Evolutionary conservation across 2,888 invertebrate species (phyloP).

Genomic region (Acleris literana): DNA sequence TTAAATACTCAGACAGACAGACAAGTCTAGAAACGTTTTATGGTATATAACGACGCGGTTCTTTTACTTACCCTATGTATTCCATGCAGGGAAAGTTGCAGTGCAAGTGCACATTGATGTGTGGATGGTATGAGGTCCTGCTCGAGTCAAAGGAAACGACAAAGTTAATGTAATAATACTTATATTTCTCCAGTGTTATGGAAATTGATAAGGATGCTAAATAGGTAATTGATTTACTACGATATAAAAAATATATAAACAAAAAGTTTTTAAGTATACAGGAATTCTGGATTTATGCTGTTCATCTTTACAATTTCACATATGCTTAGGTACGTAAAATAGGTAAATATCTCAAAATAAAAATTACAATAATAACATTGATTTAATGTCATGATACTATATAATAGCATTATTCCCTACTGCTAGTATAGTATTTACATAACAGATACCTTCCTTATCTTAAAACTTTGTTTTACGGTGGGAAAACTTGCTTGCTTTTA

Average conservation of each 20-base stretch:
- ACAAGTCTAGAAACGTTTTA: no score
- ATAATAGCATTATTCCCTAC: constrained; percentile 53
- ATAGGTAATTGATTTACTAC: constrained; percentile 57
- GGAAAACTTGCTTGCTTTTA: constrained; percentile 74
- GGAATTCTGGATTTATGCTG: constrained; percentile 37
- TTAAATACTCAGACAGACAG: no score
- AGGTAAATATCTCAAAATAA: constrained; percentile 35
- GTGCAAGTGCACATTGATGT: no score
- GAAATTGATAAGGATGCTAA: constrained; percentile 63
- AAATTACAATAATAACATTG: constrained; percentile 37
- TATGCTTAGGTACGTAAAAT: constrained; percentile 45
- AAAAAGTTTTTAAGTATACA: constrained; percentile 37
- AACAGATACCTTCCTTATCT: constrained; percentile 62
- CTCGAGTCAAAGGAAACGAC: constrained; percentile 47
- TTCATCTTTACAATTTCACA: constrained; percentile 43
- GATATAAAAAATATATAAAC: constrained; percentile 66
- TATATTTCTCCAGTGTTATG: constrained; percentile 67
- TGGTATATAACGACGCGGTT: neutral
- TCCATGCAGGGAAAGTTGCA: no score
- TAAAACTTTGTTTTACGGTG: constrained; percentile 77
- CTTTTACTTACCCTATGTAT: neutral
- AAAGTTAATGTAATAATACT: constrained; percentile 62
- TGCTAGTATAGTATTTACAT: constrained; percentile 60
- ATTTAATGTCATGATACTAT: constrained; percentile 49
- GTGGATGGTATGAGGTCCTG: no score